phyloP scores from a whole-genome alignment of 2,888 invertebrate species.

The Drosophila barbarae region DNA sequence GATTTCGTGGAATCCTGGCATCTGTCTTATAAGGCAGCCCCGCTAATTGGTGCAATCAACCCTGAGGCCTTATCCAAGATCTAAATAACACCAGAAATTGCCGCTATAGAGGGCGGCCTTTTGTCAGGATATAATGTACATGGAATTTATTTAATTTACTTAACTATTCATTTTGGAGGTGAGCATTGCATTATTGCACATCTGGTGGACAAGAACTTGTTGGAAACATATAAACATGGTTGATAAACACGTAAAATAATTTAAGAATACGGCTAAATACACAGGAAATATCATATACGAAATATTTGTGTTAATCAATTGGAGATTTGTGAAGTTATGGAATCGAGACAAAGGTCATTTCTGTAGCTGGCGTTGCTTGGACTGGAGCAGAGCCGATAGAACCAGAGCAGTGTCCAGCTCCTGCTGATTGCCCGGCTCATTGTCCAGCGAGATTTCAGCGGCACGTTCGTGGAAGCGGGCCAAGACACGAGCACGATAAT shows the following conservation, averaged over 20 bases:
- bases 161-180: constrained; percentile 23
- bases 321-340: constrained; percentile 22
- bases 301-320: constrained; percentile 6
- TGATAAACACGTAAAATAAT: constrained; percentile 9
- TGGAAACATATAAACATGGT: neutral
- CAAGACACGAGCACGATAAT: constrained; percentile 94
- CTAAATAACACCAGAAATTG: constrained; percentile 11
- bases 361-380: constrained; percentile 66
- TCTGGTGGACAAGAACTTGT: constrained; percentile 9
- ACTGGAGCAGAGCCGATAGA: constrained; percentile 88
- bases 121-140: constrained; percentile 19
- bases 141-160: constrained; percentile 19
- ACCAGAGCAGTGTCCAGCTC: constrained; percentile 96
- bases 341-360: constrained; percentile 49
- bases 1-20: neutral
- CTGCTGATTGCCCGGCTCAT: constrained; percentile 90
- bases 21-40: constrained; percentile 31
- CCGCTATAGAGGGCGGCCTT: too few relatives aligned
- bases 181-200: constrained; percentile 43
- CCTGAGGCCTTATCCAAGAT: constrained; percentile 44
- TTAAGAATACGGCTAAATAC: constrained; percentile 9
- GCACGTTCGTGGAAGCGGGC: constrained; percentile 92
- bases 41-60: constrained; percentile 49
- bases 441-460: constrained; percentile 91
- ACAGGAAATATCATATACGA: constrained; percentile 6